These are phyloP conservation scores for Siphlonurus alternatus DNA, from an alignment of 2,888 invertebrate genomes.

Conservation along the genomic window DNA sequence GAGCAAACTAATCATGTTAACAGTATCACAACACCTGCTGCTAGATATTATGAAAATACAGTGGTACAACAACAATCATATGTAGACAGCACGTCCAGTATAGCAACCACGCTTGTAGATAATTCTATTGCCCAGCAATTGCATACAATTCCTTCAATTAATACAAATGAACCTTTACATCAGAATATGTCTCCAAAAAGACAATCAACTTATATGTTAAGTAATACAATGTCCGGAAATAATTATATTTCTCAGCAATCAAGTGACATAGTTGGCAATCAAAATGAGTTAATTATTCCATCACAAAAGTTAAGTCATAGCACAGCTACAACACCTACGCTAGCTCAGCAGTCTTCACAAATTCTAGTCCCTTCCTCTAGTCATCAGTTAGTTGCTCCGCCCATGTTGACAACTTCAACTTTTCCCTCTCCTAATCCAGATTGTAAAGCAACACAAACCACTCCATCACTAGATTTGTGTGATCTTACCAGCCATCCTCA, in stretches of 20 bases:
- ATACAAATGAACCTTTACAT: neutral
- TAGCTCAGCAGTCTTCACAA: neutral
- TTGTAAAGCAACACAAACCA: conserved; percentile 6
- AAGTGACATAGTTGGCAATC: neutral
- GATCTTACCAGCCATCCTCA: neutral
- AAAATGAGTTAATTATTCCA: neutral
- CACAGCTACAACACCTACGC: neutral
- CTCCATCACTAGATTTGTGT: conserved; percentile 7
- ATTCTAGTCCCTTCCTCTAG: neutral
- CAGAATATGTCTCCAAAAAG: neutral
- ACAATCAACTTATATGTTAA: neutral
- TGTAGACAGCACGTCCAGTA: neutral
- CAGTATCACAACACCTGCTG: too few relatives aligned
- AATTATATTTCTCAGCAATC: neutral
- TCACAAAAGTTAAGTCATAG: neutral
- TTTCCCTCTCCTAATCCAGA: neutral
- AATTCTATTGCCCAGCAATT: too few relatives aligned
- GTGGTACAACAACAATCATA: neutral
- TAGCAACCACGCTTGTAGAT: neutral
- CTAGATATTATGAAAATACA: neutral
- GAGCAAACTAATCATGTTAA: neutral
- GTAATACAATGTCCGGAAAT: neutral
- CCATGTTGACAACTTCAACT: neutral
- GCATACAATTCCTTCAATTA: neutral
- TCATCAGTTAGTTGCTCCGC: neutral